Evolutionary conservation across 2,113 vertebrate species (phyloP), one percentile per base, ranked within the genome.

Genomic region (Zingel zingel): DNA sequence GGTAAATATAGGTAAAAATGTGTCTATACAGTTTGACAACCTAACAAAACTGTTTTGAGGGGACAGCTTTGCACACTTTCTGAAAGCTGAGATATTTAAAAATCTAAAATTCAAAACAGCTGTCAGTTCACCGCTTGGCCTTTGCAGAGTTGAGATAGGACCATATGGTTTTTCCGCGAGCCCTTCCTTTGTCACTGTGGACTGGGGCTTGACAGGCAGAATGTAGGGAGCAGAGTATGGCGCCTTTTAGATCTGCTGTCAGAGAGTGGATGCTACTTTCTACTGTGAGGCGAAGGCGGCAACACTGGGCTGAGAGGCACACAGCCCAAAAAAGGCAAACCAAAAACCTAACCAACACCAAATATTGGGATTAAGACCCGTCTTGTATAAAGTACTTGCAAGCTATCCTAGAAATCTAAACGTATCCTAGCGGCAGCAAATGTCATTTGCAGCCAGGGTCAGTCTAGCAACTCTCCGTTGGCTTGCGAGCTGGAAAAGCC

Each of bases 61-160:
- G 50, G 57, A 33, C 15, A 13, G 56, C 58, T 75, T 21, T 58
- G 66, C n/a, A 47, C 30, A 74, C 2, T 81, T 84, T 25, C 19
- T 81, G 33, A 90, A 88, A 82, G 81, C 48, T 47, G 57, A 71
- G 67, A 90, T 83, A 87, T 86, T 88, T 70, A 13, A 68, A 88
- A 83, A 87, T 87, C 73, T 78, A 68, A 83, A 90, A 86, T 84
- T 90, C 82, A 74, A 86, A 90, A 77, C 59, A 82, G 86, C 89
- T 88, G 86, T 90, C 90, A 91, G 16, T 86, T 85, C 50, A 47
- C 19, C 77, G 62, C 58, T 70, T 66, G 50, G 73, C 62, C 51
- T 5, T 82, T 71, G 47, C 56, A 33, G 33, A 79, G 45, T 27
- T 54, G 57, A 77, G 83, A 89, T 69, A 63, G 67, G 67, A 69